Evolutionary conservation across 2,113 vertebrate genomes (phyloP).

Genomic region (Capra hircus): DNA sequence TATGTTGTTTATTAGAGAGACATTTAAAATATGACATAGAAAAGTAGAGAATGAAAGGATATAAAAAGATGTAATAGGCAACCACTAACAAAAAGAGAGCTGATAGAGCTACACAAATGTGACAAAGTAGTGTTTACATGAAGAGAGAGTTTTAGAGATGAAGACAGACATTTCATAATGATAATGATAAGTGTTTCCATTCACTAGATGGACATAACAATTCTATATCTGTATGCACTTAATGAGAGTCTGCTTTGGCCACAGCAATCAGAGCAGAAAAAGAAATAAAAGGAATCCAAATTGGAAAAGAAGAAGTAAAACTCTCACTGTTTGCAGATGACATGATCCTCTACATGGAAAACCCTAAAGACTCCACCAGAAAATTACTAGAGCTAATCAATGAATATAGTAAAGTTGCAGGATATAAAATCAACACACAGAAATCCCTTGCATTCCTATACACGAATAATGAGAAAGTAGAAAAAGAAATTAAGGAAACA

Average conservation of each 20-base stretch:
- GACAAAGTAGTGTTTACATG: neutral
- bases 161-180: neutral
- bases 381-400: too few species aligned
- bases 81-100: neutral
- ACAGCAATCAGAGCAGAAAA: too few species aligned
- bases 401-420: too few species aligned
- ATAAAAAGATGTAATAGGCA: neutral
- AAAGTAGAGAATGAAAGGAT: neutral
- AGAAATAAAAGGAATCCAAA: too few species aligned
- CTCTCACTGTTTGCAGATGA: too few species aligned
- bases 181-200: neutral
- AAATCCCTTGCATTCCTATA: too few species aligned
- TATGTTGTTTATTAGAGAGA: neutral
- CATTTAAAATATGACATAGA: neutral
- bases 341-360: too few species aligned
- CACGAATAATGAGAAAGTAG: too few species aligned
- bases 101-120: neutral
- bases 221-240: neutral
- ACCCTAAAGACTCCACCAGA: too few species aligned
- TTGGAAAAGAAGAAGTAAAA: too few species aligned
- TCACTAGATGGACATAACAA: neutral
- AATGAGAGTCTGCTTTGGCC: neutral
- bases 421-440: too few species aligned
- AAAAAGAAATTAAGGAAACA: too few species aligned
- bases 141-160: neutral